Evolutionary conservation across 2,888 invertebrate species (phyloP), one percentile per base, ranked within the genome.

Genomic region (Zaprionus bogoriensis): DNA sequence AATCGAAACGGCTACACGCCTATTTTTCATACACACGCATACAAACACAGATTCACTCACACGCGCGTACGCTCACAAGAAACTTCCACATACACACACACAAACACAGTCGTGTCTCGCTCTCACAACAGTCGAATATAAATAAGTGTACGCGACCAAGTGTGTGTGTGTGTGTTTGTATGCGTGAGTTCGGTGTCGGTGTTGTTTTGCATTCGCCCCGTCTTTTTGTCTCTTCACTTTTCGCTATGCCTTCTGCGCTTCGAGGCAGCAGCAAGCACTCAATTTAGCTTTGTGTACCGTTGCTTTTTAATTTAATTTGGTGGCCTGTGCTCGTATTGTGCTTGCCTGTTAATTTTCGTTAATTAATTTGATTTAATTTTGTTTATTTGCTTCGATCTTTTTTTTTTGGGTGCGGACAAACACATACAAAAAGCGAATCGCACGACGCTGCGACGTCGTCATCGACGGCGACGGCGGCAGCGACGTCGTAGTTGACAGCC

Each of bases 131-230:
- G 51, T 38, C 42, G 32, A 45, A 53, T 61, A 66, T 39, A 54
- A 67, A 67, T 57, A 77, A 38, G 46, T 14, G 55, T 46, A 45
- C 39, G 53, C 54, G 53, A 54, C 30, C 46, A 47, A 23, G 38
- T 57, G 44, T 38, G 44, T 30, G 19, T 23, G 28, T 55, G 25
- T 55, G 39, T 47, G 48, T 44, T 30, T 48, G 32, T 38, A 51
- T 23, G 57, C 55, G 39, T 68, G 22, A 46, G 38, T 58, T 60
- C 47, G 59, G 25, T 75, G 73, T 70, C 48, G 64, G 61, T 78
- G 67, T 76, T 76, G 79, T 85, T 78, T 78, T 78, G 79, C 78
- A 78, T 82, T 78, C 62, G 67, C 67, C 61, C 51, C 50, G 59
- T 53, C 60, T 63, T 73, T 72, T 73, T 84, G 73, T 68, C 63